Percentiles rank a stretch among this genome's conserved stretches.
Evolutionary conservation across 2,113 vertebrate species (phyloP).

Genomic region (Corythoichthys intestinalis): DNA sequence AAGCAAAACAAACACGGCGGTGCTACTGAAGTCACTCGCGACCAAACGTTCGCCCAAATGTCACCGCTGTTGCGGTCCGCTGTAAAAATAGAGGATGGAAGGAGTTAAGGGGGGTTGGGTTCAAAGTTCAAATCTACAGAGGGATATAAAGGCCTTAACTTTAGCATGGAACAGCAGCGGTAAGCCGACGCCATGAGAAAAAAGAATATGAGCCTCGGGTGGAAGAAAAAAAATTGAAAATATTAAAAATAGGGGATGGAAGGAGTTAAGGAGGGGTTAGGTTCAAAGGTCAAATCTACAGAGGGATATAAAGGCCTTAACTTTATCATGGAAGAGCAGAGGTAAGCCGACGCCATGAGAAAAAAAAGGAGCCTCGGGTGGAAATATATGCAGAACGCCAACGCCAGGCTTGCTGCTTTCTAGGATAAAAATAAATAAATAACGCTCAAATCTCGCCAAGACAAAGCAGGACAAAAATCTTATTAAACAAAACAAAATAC

Average conservation of each 20-base stretch:
- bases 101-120: neutral
- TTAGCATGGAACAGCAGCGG: conserved; percentile 66
- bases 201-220: neutral
- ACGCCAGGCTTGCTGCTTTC: too few species aligned
- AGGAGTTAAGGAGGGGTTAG: too few species aligned
- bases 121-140: conserved; percentile 70
- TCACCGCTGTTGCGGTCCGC: conserved; percentile 36
- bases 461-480: too few species aligned
- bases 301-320: conserved; percentile 71
- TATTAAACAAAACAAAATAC: too few species aligned
- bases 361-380: conserved; percentile 5
- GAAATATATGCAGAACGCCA: too few species aligned
- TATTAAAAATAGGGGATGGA: too few species aligned
- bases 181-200: conserved; percentile 51
- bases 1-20: conserved; percentile 68
- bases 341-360: conserved; percentile 50
- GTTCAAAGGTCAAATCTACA: conserved; percentile 69
- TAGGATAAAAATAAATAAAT: too few species aligned
- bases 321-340: conserved; percentile 67
- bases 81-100: conserved; percentile 63
- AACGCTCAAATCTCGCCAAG: too few species aligned
- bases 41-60: conserved; percentile 70
- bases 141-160: conserved; percentile 72
- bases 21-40: conserved; percentile 60
- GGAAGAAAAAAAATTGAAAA: too few species aligned